These are phyloP conservation scores for Ahaetulla prasina DNA, from an alignment of 2,113 vertebrate species.

Conservation along the genomic window DNA sequence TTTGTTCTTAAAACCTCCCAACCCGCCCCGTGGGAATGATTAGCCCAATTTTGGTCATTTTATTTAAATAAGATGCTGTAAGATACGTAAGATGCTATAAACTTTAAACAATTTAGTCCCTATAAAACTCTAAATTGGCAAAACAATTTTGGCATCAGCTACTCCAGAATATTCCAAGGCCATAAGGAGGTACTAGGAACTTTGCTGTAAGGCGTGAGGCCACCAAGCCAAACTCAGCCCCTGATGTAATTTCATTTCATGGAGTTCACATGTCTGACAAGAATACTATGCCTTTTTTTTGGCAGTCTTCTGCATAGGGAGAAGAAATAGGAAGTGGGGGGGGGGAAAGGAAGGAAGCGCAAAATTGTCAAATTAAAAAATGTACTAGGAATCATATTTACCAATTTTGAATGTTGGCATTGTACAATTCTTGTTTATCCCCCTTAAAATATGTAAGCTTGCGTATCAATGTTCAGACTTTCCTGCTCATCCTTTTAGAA, in stretches of 20 bases:
- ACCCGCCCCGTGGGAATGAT: not conserved
- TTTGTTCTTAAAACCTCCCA: not conserved
- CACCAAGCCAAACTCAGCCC: not conserved
- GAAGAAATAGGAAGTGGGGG: not conserved
- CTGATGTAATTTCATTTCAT: not conserved
- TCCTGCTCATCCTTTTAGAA: not conserved
- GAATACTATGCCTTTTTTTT: not conserved
- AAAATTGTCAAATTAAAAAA: not conserved
- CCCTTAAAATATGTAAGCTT: not conserved
- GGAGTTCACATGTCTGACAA: not conserved
- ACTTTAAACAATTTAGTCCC: not conserved
- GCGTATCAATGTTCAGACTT: not conserved
- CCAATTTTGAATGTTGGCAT: not conserved
- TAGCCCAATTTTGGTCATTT: not conserved
- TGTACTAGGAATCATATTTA: not conserved
- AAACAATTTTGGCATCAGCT: not conserved
- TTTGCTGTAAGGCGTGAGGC: not conserved
- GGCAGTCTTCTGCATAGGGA: not conserved
- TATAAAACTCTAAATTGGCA: not conserved
- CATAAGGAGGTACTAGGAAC: not conserved
- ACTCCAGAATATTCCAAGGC: not conserved
- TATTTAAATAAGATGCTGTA: not conserved
- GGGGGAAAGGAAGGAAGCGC: not conserved
- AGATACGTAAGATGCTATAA: not conserved
- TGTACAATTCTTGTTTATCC: not conserved